These are phyloP conservation scores for Sylvicapra grimmia DNA, from an alignment of 2,113 vertebrate genomes.

Conservation along the genomic window DNA sequence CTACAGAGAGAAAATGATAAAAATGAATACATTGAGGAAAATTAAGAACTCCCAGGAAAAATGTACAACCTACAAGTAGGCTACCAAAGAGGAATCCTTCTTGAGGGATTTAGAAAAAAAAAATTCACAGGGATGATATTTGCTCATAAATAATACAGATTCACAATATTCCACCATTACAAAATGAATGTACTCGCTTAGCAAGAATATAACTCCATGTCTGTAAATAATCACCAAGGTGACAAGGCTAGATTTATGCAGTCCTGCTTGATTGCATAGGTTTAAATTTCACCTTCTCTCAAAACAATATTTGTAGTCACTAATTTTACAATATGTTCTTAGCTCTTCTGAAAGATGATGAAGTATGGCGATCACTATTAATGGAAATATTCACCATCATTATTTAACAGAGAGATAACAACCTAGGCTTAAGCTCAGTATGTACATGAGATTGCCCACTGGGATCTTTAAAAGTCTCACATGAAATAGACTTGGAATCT, in stretches of 20 bases:
- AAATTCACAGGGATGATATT: not conserved
- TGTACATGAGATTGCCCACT: not conserved
- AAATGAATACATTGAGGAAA: not conserved
- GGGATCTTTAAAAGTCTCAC: not conserved
- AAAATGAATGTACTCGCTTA: not conserved
- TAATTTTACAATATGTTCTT: not conserved
- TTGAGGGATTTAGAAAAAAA: not conserved
- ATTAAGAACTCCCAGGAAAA: not conserved
- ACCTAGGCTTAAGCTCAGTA: not conserved
- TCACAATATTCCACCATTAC: not conserved
- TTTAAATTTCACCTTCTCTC: constrained; percentile 7
- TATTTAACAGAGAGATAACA: not conserved
- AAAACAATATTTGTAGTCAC: not conserved
- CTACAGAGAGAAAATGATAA: not conserved
- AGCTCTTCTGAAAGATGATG: not conserved
- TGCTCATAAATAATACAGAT: not conserved
- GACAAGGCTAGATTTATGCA: not conserved
- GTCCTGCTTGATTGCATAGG: not conserved
- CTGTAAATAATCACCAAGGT: not conserved
- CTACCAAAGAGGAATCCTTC: not conserved
- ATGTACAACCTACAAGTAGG: not conserved
- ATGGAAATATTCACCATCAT: not conserved
- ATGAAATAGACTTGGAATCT: not conserved
- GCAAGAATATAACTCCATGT: not conserved
- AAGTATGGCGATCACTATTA: not conserved